These are phyloP conservation scores for Philopedon plagiatum DNA, from an alignment of 2,888 invertebrate species.

Conservation along the genomic window DNA sequence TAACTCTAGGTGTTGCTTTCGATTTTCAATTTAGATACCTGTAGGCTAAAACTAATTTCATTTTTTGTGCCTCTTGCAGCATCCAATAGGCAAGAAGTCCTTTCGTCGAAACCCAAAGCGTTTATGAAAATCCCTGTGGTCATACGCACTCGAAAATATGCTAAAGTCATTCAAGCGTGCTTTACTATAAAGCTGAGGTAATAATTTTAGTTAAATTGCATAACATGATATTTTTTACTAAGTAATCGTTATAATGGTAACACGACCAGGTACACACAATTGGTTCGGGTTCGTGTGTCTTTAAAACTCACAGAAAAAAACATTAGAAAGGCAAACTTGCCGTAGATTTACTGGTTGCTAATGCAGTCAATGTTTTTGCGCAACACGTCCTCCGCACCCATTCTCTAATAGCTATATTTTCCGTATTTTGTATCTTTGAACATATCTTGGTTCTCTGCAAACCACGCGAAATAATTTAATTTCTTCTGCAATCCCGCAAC, in stretches of 20 bases:
- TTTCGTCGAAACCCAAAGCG: neutral
- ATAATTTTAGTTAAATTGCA: constrained; percentile 28
- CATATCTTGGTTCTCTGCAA: neutral
- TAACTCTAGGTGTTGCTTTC: constrained; percentile 24
- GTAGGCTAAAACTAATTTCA: constrained; percentile 24
- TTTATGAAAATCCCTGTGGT: neutral
- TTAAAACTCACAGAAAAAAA: constrained; percentile 8
- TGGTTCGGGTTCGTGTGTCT: neutral
- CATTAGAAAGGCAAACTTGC: constrained; percentile 12
- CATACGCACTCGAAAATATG: constrained; percentile 27
- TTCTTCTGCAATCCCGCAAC: neutral
- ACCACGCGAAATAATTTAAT: neutral
- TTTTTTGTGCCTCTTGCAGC: constrained; percentile 21
- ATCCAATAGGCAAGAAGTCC: neutral
- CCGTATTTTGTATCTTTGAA: neutral
- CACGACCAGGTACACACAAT: neutral
- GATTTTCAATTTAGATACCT: constrained; percentile 35
- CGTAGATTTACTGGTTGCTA: neutral
- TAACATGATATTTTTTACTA: constrained; percentile 26
- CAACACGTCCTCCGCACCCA: neutral
- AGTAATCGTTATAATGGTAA: constrained; percentile 15
- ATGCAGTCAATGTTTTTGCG: constrained; percentile 2
- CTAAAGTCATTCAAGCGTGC: constrained; percentile 30
- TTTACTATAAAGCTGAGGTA: constrained; percentile 16
- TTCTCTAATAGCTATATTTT: constrained; percentile 2